Evolutionary conservation across 2,113 vertebrate genomes (phyloP).

Genomic region (Pyrgilauda ruficollis): DNA sequence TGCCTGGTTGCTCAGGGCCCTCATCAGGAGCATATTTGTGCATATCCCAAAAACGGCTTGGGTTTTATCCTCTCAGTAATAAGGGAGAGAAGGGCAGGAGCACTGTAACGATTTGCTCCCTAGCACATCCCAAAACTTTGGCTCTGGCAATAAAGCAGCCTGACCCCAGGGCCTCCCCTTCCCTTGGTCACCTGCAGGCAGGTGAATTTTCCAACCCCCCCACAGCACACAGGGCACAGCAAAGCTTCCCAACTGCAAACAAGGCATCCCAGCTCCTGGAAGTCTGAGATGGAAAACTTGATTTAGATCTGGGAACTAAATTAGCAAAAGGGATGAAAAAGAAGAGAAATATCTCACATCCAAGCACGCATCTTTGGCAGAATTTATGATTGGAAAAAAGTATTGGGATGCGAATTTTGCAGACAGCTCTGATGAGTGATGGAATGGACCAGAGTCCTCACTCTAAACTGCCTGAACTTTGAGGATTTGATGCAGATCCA

Average conservation of each 20-base stretch:
- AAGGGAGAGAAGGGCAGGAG: neutral
- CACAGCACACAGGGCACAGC: rapidly evolving
- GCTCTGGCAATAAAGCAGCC: neutral
- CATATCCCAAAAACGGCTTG: neutral
- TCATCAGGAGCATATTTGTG: neutral
- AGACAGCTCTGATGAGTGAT: neutral
- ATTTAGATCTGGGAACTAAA: slow-evolving; percentile 18
- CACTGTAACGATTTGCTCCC: neutral
- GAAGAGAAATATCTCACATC: neutral
- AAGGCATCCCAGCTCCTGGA: neutral
- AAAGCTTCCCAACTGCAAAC: neutral
- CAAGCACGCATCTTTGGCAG: neutral
- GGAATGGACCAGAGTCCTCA: rapidly evolving
- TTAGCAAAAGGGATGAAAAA: slow-evolving; percentile 10
- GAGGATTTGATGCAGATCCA: neutral
- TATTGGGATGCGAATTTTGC: neutral
- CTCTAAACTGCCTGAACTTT: neutral
- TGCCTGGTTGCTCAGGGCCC: neutral
- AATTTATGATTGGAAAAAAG: neutral
- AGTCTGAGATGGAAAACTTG: neutral
- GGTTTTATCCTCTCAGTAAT: neutral
- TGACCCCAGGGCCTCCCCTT: neutral
- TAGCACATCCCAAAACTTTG: neutral
- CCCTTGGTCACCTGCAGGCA: rapidly evolving
- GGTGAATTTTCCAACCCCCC: neutral